These are phyloP conservation scores for Metacarcinus magister DNA, from an alignment of 2,888 invertebrate species.

Conservation along the genomic window DNA sequence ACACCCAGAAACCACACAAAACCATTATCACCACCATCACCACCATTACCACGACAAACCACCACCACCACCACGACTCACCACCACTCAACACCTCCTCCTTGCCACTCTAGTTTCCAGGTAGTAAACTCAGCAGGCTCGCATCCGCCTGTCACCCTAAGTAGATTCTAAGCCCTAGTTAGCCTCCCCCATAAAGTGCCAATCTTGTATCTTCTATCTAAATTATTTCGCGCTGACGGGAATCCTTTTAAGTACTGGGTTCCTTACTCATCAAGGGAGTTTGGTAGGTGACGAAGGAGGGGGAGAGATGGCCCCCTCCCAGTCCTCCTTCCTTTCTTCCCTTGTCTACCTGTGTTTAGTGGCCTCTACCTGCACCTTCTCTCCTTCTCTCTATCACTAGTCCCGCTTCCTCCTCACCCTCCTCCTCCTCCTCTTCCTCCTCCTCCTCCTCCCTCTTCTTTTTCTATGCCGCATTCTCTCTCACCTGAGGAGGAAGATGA, in stretches of 20 bases:
- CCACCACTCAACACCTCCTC: neutral
- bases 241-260: conserved; percentile 57
- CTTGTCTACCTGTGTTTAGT: neutral
- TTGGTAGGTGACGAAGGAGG: neutral
- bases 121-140: neutral
- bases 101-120: too few species aligned
- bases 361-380: neutral
- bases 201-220: conserved; percentile 37
- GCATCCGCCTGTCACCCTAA: neutral
- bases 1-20: neutral
- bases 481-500: neutral
- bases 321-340: neutral
- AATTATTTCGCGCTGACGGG: conserved; percentile 54
- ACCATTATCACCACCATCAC: conserved; percentile 14
- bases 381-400: neutral
- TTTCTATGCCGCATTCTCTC: too few species aligned
- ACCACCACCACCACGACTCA: neutral
- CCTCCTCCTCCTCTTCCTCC: neutral
- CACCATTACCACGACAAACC: neutral
- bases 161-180: neutral
- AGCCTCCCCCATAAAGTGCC: neutral
- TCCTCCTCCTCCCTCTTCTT: too few species aligned
- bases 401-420: neutral
- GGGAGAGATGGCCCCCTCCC: neutral
- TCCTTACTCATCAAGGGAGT: conserved; percentile 38